phyloP scores from a whole-genome alignment of 2,888 invertebrate genomes.

The Nomada flava region DNA sequence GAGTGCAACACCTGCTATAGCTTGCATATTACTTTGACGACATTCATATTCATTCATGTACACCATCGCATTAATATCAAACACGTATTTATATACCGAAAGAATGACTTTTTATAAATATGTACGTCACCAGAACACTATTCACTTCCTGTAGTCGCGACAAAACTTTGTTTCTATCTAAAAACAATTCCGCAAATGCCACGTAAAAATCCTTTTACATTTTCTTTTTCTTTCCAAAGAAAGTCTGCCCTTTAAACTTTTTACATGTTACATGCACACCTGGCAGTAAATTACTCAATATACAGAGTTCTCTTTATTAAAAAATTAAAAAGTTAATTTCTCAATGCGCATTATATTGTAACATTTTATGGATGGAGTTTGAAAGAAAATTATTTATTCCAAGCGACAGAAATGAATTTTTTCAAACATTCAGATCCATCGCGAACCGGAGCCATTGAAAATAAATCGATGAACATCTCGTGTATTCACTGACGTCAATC shows the following conservation, averaged over 20 bases:
- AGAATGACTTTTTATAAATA: constrained; percentile 13
- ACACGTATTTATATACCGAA: not conserved
- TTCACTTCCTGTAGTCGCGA: not conserved
- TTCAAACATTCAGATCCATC: constrained; percentile 15
- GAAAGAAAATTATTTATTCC: not conserved
- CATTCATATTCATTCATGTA: not conserved
- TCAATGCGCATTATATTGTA: not conserved
- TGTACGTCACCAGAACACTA: not conserved
- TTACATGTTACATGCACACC: no score
- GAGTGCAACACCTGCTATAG: not conserved
- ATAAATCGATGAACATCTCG: constrained; percentile 54
- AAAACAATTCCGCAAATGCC: not conserved
- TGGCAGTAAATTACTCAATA: no score
- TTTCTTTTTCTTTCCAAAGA: no score
- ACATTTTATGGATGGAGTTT: not conserved
- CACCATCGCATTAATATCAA: constrained; percentile 7
- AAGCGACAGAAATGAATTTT: not conserved
- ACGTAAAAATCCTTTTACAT: not conserved
- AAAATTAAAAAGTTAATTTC: no score
- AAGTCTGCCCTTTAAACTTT: no score
- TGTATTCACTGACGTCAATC: constrained; percentile 51
- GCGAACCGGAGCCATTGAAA: constrained; percentile 25
- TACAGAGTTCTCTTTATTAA: no score
- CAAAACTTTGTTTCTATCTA: not conserved
- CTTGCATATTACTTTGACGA: not conserved